These are phyloP conservation scores for Rhopalosiphum nymphaeae DNA, from an alignment of 2,888 invertebrate genomes.

Conservation along the genomic window DNA sequence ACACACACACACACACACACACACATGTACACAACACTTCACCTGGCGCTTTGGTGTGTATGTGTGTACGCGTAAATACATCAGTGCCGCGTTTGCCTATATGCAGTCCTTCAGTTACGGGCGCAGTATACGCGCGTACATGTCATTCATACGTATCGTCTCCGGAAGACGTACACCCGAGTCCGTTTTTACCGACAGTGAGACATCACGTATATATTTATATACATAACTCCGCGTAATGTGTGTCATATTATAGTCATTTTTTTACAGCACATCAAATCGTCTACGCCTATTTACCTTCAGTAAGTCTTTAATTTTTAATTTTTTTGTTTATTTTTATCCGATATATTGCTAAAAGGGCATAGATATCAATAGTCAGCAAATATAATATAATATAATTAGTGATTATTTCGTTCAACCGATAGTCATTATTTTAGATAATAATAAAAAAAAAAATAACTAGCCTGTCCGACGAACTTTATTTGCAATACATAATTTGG, in stretches of 20 bases:
- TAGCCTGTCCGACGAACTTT: background rate
- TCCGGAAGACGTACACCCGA: background rate
- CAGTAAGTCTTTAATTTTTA: background rate
- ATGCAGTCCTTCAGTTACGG: background rate
- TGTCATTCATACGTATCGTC: background rate
- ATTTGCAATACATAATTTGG: background rate
- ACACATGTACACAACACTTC: constrained; percentile 5
- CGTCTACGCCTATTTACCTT: background rate
- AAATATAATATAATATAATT: background rate
- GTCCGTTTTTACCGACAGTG: background rate
- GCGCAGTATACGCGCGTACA: constrained; percentile 12
- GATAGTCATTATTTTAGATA: background rate
- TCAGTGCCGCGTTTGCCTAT: background rate
- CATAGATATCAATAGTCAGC: background rate
- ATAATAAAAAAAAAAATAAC: background rate
- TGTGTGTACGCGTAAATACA: background rate
- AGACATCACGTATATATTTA: background rate
- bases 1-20: background rate
- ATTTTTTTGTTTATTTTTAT: background rate
- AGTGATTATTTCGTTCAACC: background rate
- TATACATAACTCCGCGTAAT: background rate
- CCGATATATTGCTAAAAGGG: background rate
- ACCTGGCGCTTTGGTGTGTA: constrained; percentile 4
- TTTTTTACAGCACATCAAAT: background rate
- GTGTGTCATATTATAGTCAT: background rate